Conservation (phyloP, 2,113 vertebrate genomes). For the Australoheros scitulus region DNA sequence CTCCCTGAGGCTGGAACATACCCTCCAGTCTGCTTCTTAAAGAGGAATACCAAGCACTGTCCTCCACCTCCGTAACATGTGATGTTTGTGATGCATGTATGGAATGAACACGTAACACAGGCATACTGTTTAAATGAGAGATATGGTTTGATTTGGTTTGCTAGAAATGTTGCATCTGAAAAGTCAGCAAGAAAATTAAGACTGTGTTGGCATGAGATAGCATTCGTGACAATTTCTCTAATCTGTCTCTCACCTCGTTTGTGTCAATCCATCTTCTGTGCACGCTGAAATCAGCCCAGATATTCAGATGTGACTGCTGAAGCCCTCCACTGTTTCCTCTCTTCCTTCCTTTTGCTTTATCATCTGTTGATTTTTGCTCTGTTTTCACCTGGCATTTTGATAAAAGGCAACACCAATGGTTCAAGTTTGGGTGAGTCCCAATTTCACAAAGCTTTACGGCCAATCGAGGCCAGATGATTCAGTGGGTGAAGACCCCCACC, state of each 20-base stretch:
- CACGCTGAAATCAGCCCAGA: neutral
- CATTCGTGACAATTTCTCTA: neutral
- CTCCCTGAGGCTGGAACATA: neutral
- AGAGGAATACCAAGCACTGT: neutral
- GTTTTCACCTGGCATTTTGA: constrained; percentile 53
- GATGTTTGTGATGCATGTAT: neutral
- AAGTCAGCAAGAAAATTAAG: neutral
- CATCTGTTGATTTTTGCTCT: constrained; percentile 16
- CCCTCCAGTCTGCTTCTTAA: neutral
- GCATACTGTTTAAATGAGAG: neutral
- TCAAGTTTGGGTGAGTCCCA: constrained; percentile 36
- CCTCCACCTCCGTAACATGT: neutral
- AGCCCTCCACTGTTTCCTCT: neutral
- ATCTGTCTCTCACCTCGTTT: neutral
- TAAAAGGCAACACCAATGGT: constrained; percentile 42
- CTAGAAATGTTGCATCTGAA: neutral
- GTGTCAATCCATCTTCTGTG: neutral
- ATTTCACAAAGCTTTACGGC: constrained; percentile 41
- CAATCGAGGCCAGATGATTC: constrained; percentile 43
- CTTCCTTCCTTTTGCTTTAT: constrained; percentile 40
- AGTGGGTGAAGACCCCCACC: neutral
- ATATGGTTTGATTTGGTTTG: neutral
- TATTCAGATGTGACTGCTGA: neutral
- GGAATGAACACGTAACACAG: neutral
- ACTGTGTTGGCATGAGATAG: neutral